Percentiles rank a stretch among this genome's conserved stretches.
phyloP scores from a whole-genome alignment of 2,113 vertebrate species.

The Proterorhinus semilunaris region DNA sequence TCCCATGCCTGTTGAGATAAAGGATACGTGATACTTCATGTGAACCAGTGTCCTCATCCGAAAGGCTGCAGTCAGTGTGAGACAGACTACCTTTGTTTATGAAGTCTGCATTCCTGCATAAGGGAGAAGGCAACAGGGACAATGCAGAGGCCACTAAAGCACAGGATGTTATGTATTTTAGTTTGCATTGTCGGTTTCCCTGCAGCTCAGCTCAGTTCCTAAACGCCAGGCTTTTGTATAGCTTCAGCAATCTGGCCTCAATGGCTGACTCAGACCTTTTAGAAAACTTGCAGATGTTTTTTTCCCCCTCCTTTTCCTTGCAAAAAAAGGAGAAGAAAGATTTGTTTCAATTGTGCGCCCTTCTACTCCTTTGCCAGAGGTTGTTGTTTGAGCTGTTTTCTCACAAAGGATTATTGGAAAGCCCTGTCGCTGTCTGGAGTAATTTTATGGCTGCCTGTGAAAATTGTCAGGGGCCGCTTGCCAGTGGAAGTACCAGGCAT shows the following conservation, averaged over 20 bases:
- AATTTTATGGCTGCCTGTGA: slow-evolving; percentile 14
- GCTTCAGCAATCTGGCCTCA: slow-evolving; percentile 53
- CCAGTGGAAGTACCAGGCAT: slow-evolving; percentile 32
- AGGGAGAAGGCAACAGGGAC: slow-evolving; percentile 34
- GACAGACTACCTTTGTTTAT: slow-evolving; percentile 34
- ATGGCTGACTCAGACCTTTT: slow-evolving; percentile 62
- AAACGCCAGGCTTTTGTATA: slow-evolving; percentile 53
- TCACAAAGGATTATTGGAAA: slow-evolving; percentile 50
- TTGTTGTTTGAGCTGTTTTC: slow-evolving; percentile 51
- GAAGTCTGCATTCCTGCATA: slow-evolving; percentile 49
- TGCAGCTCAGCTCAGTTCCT: slow-evolving; percentile 49
- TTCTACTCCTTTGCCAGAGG: slow-evolving; percentile 38
- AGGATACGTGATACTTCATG: slow-evolving; percentile 12
- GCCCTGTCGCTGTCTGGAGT: slow-evolving; percentile 46
- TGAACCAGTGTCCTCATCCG: not conserved
- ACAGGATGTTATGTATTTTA: slow-evolving; percentile 56
- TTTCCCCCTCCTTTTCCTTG: not conserved
- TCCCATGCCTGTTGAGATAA: slow-evolving; percentile 5
- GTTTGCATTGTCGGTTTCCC: slow-evolving; percentile 41
- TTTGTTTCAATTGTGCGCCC: slow-evolving; percentile 51
- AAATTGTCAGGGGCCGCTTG: slow-evolving; percentile 21
- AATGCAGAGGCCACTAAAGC: slow-evolving; percentile 46
- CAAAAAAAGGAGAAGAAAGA: slow-evolving; percentile 26
- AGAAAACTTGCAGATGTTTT: slow-evolving; percentile 53
- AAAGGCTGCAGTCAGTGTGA: slow-evolving; percentile 2